Evolutionary conservation across 2,113 vertebrate genomes (phyloP).

Genomic region (Rhinoderma darwinii): DNA sequence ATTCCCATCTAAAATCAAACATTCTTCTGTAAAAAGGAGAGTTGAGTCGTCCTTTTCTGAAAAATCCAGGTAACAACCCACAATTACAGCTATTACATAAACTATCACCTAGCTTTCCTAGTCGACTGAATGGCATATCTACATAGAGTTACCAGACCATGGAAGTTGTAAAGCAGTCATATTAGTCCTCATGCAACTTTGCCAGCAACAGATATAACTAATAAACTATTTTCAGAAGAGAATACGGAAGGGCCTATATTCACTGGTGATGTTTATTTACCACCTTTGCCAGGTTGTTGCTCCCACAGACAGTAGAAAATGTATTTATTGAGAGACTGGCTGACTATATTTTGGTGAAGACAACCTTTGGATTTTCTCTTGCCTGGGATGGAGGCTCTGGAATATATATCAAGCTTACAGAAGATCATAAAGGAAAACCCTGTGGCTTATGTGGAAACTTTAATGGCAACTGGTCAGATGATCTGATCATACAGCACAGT

Average conservation of each 20-base stretch:
- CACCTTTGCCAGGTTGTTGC: conserved; percentile 73
- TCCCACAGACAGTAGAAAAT: conserved; percentile 89
- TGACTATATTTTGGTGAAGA: conserved; percentile 96
- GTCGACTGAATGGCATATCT: no score
- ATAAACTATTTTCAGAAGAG: background rate
- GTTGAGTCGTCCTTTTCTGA: no score
- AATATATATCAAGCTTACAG: conserved; percentile 93
- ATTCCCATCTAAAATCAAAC: no score
- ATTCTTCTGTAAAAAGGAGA: no score
- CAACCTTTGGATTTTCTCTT: conserved; percentile 94
- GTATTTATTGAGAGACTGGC: conserved; percentile 92
- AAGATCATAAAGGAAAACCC: conserved; percentile 86
- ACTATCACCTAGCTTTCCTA: background rate
- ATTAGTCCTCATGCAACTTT: background rate
- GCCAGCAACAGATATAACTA: background rate
- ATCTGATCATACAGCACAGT: conserved; percentile 87
- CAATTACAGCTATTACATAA: background rate
- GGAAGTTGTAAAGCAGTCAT: background rate
- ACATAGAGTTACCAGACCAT: background rate
- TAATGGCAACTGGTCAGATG: conserved; percentile 89
- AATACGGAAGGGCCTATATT: background rate
- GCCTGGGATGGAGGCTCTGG: conserved; percentile 96
- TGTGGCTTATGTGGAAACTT: conserved; percentile 97
- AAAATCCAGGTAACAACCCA: background rate
- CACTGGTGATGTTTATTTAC: background rate